phyloP scores from a whole-genome alignment of 2,797 vertebrate genomes.

The Neosilurus mollespiculum region DNA sequence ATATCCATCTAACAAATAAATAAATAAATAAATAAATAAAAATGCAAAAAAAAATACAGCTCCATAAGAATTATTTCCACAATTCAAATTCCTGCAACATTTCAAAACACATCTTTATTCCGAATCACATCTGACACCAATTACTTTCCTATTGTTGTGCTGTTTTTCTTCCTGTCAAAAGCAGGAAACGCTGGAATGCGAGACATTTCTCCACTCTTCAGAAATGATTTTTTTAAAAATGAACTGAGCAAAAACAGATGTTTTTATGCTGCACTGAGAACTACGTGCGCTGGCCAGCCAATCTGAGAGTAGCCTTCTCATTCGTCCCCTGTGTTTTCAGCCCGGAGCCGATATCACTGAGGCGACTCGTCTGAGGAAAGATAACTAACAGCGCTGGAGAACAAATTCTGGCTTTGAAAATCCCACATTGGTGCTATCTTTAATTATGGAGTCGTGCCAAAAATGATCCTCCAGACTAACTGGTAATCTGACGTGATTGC shows the following conservation, averaged over 20 bases:
- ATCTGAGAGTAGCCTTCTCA: conserved; percentile 30
- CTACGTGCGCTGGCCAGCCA: conserved; percentile 10
- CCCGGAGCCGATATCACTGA: conserved; percentile 15
- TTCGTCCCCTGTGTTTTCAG: conserved; percentile 9
- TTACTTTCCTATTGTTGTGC: conserved; percentile 23
- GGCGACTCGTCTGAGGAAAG: conserved; percentile 22
- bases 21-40: too few relatives aligned
- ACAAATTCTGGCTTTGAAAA: conserved; percentile 44
- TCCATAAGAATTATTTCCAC: neutral
- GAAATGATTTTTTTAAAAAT: conserved; percentile 39
- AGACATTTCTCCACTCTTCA: conserved; percentile 39
- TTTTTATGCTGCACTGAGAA: conserved; percentile 47
- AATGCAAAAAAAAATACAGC: neutral
- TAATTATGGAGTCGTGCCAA: conserved; percentile 14
- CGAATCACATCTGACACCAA: conserved; percentile 29
- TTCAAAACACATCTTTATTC: conserved; percentile 7
- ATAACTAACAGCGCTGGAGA: conserved; percentile 7
- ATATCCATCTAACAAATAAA: conserved; percentile 6
- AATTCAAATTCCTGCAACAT: neutral
- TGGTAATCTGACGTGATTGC: neutral
- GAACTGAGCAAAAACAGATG: conserved; percentile 51
- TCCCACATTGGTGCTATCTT: conserved; percentile 6
- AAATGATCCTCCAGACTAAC: conserved; percentile 4
- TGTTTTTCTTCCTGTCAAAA: conserved; percentile 24
- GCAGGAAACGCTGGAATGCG: conserved; percentile 43